Percentiles rank a stretch among this genome's conserved stretches.
These are phyloP conservation scores for Acridotheres tristis DNA, from an alignment of 2,797 vertebrate species.

Conservation along the genomic window DNA sequence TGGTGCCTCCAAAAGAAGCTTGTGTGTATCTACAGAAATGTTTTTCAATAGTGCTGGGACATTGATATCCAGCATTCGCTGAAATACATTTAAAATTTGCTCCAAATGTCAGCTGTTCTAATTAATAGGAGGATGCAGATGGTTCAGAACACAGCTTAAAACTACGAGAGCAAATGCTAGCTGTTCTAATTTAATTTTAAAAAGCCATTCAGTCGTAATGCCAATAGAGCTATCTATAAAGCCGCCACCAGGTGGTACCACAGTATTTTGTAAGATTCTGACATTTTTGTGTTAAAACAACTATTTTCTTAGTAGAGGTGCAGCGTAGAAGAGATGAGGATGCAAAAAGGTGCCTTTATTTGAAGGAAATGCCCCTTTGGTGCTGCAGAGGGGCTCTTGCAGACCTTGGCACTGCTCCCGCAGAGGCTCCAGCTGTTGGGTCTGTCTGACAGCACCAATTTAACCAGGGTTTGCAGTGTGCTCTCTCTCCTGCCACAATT, in stretches of 20 bases:
- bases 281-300: neutral
- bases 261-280: constrained; percentile 2
- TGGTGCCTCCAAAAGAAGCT: neutral
- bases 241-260: constrained; percentile 66
- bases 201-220: neutral
- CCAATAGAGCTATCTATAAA: neutral
- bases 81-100: neutral
- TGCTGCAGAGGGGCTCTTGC: neutral
- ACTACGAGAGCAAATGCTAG: neutral
- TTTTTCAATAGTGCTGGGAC: neutral
- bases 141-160: neutral
- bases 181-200: neutral
- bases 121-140: neutral
- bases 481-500: neutral
- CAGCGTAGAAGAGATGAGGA: neutral
- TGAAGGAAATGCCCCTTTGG: neutral
- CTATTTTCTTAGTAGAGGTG: neutral
- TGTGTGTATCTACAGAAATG: fast-evolving
- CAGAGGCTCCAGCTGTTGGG: neutral
- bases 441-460: neutral
- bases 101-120: neutral
- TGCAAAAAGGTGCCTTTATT: neutral
- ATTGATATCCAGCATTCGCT: neutral
- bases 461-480: fast-evolving
- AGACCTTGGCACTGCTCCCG: neutral